These are phyloP conservation scores for Muschampia staudingeri DNA, from an alignment of 2,888 invertebrate genomes.

Conservation along the genomic window DNA sequence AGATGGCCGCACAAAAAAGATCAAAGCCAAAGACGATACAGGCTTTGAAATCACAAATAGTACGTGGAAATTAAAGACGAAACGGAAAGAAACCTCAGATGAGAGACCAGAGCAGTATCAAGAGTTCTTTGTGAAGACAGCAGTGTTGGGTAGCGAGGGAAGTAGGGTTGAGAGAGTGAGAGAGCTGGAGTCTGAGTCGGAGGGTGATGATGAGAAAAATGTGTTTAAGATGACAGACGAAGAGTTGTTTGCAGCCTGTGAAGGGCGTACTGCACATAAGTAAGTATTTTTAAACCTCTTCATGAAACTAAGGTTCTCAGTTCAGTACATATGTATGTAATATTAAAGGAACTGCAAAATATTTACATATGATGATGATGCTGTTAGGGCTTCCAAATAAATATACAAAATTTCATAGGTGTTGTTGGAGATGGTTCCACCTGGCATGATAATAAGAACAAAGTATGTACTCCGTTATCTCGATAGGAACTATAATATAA, in stretches of 20 bases:
- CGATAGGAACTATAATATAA: too few species aligned
- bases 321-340: too few species aligned
- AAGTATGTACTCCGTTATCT: too few species aligned
- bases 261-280: constrained; percentile 97
- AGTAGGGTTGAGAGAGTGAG: constrained; percentile 75
- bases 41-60: constrained; percentile 84
- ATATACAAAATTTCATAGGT: too few species aligned
- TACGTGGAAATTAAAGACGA: constrained; percentile 81
- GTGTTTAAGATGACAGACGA: constrained; percentile 93
- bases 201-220: constrained; percentile 74
- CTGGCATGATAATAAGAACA: too few species aligned
- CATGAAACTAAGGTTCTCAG: too few species aligned
- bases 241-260: constrained; percentile 95
- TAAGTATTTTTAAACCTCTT: constrained; percentile 77
- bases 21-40: constrained; percentile 79
- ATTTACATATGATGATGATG: too few species aligned
- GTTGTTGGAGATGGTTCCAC: too few species aligned
- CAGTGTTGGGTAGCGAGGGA: constrained; percentile 80
- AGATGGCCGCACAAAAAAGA: constrained; percentile 85
- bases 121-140: constrained; percentile 83
- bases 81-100: constrained; percentile 31
- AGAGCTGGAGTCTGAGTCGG: constrained; percentile 75
- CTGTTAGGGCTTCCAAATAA: too few species aligned
- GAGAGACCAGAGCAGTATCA: constrained; percentile 75
- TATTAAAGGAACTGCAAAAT: too few species aligned